These are phyloP conservation scores for Drosophila subsilvestris DNA, from an alignment of 2,888 invertebrate species.

Conservation along the genomic window DNA sequence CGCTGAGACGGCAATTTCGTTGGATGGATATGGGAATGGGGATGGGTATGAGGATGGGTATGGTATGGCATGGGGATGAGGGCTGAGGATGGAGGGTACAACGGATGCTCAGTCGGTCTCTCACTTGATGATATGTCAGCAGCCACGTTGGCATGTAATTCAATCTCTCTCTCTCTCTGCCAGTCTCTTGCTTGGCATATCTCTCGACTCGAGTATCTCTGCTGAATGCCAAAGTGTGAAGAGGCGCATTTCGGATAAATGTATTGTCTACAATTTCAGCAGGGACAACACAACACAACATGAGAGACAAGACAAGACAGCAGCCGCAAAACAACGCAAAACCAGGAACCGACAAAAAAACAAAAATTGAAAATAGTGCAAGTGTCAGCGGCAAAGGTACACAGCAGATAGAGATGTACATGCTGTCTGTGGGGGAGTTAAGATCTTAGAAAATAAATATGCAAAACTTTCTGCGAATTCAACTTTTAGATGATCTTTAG, in stretches of 20 bases:
- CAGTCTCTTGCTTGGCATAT: not conserved
- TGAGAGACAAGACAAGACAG: not conserved
- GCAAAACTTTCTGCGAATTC: too few relatives aligned
- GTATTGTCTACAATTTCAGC: constrained; percentile 51
- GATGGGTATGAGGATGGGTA: constrained; percentile 5
- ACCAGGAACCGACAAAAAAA: constrained; percentile 7
- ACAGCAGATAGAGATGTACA: not conserved
- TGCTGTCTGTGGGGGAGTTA: too few relatives aligned
- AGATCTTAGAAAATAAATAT: not conserved
- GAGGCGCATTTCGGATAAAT: constrained; percentile 51
- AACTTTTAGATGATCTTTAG: not conserved
- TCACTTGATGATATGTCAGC: constrained; percentile 59
- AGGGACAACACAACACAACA: not conserved
- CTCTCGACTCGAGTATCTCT: constrained; percentile 4
- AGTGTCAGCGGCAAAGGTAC: constrained; percentile 37
- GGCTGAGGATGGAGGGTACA: constrained; percentile 21
- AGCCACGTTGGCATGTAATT: constrained; percentile 59
- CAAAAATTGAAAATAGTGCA: constrained; percentile 20
- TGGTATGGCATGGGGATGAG: constrained; percentile 12
- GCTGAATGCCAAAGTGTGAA: constrained; percentile 60
- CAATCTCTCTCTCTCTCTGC: constrained; percentile 45
- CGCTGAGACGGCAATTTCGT: constrained; percentile 55
- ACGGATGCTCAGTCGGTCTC: constrained; percentile 36
- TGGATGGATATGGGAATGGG: constrained; percentile 13
- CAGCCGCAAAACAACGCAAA: constrained; percentile 8